Evolutionary conservation across 2,888 invertebrate genomes (phyloP).

Genomic region (Pristionchus maxplancki): DNA sequence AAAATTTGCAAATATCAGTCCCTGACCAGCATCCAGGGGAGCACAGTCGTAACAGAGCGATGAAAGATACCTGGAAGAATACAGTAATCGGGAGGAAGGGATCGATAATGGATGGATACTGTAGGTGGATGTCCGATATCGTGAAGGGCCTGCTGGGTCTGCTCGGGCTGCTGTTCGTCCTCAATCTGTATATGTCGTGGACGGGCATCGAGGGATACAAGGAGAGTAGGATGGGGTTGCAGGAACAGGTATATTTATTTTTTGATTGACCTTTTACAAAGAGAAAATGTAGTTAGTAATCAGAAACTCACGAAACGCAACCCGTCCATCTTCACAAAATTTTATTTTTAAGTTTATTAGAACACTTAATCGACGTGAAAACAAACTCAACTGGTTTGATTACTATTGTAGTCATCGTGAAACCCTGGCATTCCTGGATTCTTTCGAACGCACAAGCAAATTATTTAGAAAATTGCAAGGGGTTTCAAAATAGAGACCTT

Average conservation of each 20-base stretch:
- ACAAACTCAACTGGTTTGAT: background rate
- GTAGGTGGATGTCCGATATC: slow-evolving; percentile 39
- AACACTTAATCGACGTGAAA: too few relatives aligned
- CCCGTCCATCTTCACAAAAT: too few relatives aligned
- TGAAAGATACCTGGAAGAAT: slow-evolving; percentile 1
- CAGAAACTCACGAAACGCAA: too few relatives aligned
- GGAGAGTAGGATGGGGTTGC: slow-evolving; percentile 65
- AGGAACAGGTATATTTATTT: slow-evolving; percentile 60
- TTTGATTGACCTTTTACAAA: too few relatives aligned
- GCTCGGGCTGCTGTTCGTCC: slow-evolving; percentile 30
- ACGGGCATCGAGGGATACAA: slow-evolving; percentile 64
- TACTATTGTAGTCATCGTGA: too few relatives aligned
- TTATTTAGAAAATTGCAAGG: too few relatives aligned
- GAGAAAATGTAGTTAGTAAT: too few relatives aligned
- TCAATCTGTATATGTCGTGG: slow-evolving; percentile 59
- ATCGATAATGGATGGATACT: background rate
- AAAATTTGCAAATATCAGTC: slow-evolving; percentile 42
- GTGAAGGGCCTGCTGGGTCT: background rate
- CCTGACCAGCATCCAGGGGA: background rate
- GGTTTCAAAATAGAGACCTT: too few relatives aligned
- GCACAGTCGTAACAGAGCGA: slow-evolving; percentile 3
- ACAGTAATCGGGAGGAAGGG: background rate
- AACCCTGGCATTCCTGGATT: too few relatives aligned
- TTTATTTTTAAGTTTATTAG: too few relatives aligned
- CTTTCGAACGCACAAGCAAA: too few relatives aligned